Base-by-base conservation (phyloP, 2,888 invertebrate species). In the Abscondita cerata region DNA sequence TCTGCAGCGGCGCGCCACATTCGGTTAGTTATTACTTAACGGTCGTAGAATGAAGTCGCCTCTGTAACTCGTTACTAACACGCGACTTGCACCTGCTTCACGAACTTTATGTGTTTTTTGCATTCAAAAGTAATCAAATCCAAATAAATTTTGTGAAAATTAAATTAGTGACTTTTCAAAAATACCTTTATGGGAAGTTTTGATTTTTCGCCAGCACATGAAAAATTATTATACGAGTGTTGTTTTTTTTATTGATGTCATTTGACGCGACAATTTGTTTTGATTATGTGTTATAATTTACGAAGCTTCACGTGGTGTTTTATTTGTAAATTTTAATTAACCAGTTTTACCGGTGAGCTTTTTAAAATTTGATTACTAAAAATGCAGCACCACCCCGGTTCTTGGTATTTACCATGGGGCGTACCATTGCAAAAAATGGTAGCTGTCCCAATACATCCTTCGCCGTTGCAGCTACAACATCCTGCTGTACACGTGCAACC, bases 321-420 rank as follows among this genome's bases (percentile, higher is more conserved):
- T 11, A 11, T 44, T 44, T 44, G 2, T 44, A 44, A 44, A 44
- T 44, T 19, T 16, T 3, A 44, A 18, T 44, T 44, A 18, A 25
- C 6, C 6, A 25, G 25, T 19, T 46, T 19, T 46, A 9, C 8
- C 46, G 1, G 9, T 8, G 13, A 20, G 40, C 18, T 38, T 6
- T 2, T n/a, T 25, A 2, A 25, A 25, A 25, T 25, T 25, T 25
- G 6, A 25, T 6, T 25, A 6, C 25, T 41, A 11, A 44, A 44
- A 52, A 80, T 80, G 80, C 80, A 80, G 72, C 85, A 85, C 78
- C 85, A 84, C 75, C 84, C 85, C 51, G 86, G 87, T 71, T 86
- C 88, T 67, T 88, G 88, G 88, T 87, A 88, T 73, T 78, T 88
- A 75, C 88, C 88, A 46, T 89, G 88, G 87, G 88, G 87, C 72